These are phyloP conservation scores for Montipora foliosa DNA, from an alignment of 64 coral and sea anemone species.

Conservation along the genomic window DNA sequence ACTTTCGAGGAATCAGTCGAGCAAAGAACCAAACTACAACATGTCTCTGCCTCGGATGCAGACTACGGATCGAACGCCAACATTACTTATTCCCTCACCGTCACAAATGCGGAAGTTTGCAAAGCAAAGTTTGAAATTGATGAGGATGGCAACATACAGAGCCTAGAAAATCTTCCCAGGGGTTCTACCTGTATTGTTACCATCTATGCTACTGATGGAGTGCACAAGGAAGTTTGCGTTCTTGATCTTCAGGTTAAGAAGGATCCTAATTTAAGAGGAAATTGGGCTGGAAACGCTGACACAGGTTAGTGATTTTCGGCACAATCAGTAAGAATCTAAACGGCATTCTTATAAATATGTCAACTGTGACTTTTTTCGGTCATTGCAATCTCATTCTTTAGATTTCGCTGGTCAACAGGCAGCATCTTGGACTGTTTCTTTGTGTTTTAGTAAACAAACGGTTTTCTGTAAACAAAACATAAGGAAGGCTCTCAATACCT, in stretches of 20 bases:
- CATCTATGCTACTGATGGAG: slow-evolving; percentile 15
- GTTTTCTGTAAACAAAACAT: too few relatives aligned
- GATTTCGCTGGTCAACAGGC: too few relatives aligned
- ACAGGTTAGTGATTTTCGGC: not conserved
- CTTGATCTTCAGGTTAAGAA: not conserved
- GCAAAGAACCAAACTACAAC: not conserved
- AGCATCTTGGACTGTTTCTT: too few relatives aligned
- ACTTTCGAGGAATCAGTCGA: not conserved
- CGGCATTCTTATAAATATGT: too few relatives aligned
- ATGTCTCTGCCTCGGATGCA: slow-evolving; percentile 15
- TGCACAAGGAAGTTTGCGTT: not conserved
- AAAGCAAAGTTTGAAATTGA: not conserved
- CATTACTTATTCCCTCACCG: not conserved
- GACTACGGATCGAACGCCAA: slow-evolving; percentile 36
- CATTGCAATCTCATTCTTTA: too few relatives aligned
- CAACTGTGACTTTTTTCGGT: too few relatives aligned
- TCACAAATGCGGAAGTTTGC: not conserved
- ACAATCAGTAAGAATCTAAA: too few relatives aligned
- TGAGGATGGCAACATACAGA: not conserved
- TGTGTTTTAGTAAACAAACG: too few relatives aligned
- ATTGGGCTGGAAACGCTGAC: not conserved
- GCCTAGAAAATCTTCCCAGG: not conserved
- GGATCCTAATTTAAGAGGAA: too few relatives aligned
- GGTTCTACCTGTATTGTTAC: not conserved
- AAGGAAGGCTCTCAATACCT: too few relatives aligned